Evolutionary conservation across 1,140 invertebrate genomes (phyloP).

Genomic region (Ostrea edulis): DNA sequence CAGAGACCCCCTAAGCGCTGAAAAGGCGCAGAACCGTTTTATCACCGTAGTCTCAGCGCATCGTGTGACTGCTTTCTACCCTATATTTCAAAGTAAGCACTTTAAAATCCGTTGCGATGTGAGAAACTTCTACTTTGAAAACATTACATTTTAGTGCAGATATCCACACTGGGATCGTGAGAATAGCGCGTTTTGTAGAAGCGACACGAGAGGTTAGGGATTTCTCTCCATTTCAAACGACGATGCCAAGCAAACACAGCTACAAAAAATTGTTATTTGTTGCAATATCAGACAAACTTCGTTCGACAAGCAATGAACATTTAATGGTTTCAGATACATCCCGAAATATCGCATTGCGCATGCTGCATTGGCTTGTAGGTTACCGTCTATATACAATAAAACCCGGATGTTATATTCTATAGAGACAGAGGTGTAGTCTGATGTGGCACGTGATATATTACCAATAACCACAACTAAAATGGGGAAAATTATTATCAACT

Average conservation of each 20-base stretch:
- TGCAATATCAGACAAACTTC: too few relatives aligned
- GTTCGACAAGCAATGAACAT: too few relatives aligned
- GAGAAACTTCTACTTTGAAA: slow-evolving; percentile 39
- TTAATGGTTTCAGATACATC: too few relatives aligned
- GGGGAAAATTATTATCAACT: too few relatives aligned
- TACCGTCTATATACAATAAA: too few relatives aligned
- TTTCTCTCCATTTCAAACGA: neutral
- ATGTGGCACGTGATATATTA: too few relatives aligned
- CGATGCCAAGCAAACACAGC: neutral
- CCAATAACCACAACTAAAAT: too few relatives aligned
- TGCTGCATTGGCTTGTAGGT: too few relatives aligned
- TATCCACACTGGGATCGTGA: neutral
- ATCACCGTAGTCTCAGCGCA: neutral
- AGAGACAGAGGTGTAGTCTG: too few relatives aligned
- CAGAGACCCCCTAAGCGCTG: slow-evolving; percentile 9
- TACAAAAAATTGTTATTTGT: too few relatives aligned
- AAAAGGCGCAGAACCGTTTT: slow-evolving; percentile 27
- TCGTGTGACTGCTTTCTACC: neutral
- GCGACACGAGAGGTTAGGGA: neutral
- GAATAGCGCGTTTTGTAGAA: neutral
- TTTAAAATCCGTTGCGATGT: slow-evolving; percentile 16
- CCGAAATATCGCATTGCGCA: too few relatives aligned
- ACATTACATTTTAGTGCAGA: neutral
- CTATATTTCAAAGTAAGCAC: slow-evolving; percentile 33
- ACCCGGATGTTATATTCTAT: too few relatives aligned